A percentile compares a stretch with the other conserved stretches of the same genome.
Conservation (phyloP, 2,113 vertebrate species). For the Varanus komodoensis region DNA sequence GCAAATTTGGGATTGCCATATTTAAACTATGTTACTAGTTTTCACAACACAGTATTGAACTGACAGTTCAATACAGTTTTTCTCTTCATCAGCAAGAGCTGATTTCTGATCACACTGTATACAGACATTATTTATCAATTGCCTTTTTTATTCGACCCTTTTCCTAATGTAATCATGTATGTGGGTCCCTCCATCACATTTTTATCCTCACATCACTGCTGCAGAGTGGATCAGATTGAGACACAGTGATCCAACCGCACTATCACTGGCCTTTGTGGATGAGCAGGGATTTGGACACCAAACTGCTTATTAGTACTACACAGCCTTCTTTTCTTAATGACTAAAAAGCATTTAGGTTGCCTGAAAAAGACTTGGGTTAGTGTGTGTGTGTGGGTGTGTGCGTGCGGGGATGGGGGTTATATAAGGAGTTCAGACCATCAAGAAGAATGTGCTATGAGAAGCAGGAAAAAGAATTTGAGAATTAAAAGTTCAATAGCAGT, state of each 20-base stretch:
- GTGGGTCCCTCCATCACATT: background rate
- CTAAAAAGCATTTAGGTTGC: no score
- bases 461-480: background rate
- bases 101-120: background rate
- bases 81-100: background rate
- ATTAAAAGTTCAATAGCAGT: background rate
- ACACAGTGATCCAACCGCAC: no score
- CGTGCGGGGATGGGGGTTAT: background rate
- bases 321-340: background rate
- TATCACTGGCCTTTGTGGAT: background rate
- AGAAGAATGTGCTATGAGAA: background rate
- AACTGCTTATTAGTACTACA: no score
- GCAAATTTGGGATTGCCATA: background rate
- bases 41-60: background rate
- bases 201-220: background rate
- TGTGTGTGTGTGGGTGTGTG: no score
- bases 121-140: background rate
- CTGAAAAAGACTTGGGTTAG: no score
- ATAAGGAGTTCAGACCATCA: background rate
- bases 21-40: no score
- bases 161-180: background rate
- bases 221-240: no score
- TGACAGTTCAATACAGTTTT: background rate
- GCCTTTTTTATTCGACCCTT: background rate
- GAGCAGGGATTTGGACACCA: background rate